A percentile compares a stretch with the other conserved stretches of the same genome.
Evolutionary conservation across 2,797 vertebrate genomes (phyloP).

Genomic region (Cottoperca gobio): DNA sequence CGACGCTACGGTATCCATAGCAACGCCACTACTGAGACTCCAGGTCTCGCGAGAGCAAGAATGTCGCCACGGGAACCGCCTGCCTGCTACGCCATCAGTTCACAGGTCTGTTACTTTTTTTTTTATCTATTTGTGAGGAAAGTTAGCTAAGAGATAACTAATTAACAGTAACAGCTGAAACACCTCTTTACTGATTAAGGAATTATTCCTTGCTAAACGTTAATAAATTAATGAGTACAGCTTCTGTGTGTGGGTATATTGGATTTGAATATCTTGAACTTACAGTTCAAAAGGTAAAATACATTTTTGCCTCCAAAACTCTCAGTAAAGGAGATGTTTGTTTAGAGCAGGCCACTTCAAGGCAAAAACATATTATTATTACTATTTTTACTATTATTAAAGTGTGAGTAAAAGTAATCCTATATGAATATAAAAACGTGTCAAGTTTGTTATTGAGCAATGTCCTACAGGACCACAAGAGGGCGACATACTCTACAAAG

Average conservation of each 20-base stretch:
- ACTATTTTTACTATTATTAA: too few relatives aligned
- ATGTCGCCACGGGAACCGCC: background rate
- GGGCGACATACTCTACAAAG: background rate
- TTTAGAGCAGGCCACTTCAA: background rate
- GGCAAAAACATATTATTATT: too few relatives aligned
- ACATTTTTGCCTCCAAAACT: background rate
- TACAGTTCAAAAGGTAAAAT: background rate
- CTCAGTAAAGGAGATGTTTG: background rate
- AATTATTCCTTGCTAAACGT: background rate
- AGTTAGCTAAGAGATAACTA: background rate
- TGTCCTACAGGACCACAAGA: background rate
- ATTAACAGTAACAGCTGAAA: background rate
- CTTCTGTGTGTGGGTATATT: too few relatives aligned
- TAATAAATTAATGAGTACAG: background rate
- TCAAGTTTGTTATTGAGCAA: background rate
- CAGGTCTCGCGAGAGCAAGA: constrained; percentile 60
- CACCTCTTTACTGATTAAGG: background rate
- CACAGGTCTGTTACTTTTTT: background rate
- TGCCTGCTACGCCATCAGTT: background rate
- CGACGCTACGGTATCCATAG: constrained; percentile 56
- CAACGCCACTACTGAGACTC: constrained; percentile 41
- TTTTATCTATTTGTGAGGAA: too few relatives aligned
- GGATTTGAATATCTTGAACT: background rate
- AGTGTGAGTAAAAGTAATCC: background rate
- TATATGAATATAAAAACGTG: background rate